Percentiles rank a stretch among this genome's conserved stretches.
These are phyloP conservation scores for Scyliorhinus canicula DNA, from an alignment of 2,797 vertebrate species.

Conservation along the genomic window DNA sequence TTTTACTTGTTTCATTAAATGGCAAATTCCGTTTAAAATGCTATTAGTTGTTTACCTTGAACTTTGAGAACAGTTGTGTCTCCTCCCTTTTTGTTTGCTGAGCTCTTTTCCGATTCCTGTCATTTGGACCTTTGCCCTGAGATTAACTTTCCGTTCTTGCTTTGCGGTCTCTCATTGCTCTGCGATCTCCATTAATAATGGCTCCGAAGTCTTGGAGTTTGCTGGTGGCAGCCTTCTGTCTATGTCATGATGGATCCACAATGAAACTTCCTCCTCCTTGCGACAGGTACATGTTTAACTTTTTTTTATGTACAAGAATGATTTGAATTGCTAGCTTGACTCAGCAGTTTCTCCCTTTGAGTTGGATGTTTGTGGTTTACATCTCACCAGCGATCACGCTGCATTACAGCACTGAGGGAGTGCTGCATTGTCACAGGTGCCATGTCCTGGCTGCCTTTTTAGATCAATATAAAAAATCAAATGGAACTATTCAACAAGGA, in stretches of 20 bases:
- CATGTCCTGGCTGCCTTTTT: background rate
- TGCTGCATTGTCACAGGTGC: background rate
- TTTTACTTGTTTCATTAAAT: background rate
- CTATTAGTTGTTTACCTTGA: background rate
- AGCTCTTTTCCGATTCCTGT: background rate
- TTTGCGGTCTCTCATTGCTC: background rate
- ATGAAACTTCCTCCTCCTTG: slow-evolving; percentile 56
- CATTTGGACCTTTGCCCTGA: background rate
- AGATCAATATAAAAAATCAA: background rate
- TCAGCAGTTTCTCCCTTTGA: background rate
- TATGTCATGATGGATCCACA: background rate
- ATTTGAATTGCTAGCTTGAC: background rate
- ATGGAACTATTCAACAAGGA: background rate
- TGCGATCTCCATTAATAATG: background rate
- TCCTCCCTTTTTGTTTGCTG: background rate
- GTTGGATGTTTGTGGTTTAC: background rate
- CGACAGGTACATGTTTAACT: slow-evolving; percentile 57
- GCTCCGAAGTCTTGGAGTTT: background rate
- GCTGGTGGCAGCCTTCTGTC: background rate
- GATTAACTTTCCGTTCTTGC: background rate
- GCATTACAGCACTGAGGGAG: background rate
- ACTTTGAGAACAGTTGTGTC: background rate
- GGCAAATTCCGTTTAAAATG: background rate
- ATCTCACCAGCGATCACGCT: background rate
- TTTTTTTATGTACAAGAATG: background rate